Conservation (phyloP, 2,888 invertebrate genomes). For the Drosophila ezoana region DNA sequence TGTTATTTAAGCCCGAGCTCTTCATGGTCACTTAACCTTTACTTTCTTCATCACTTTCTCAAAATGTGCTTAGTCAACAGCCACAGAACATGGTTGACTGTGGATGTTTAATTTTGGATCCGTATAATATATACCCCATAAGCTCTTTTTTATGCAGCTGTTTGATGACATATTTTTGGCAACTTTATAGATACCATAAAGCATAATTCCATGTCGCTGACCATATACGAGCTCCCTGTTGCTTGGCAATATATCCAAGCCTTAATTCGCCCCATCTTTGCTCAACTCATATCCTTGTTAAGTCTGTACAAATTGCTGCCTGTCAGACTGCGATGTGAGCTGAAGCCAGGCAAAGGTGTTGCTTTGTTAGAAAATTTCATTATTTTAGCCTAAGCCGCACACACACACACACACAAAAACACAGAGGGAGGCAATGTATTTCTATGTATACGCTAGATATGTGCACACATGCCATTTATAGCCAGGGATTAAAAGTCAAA, state of each 20-base stretch:
- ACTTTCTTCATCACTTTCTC: no score
- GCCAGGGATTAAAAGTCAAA: constrained; percentile 80
- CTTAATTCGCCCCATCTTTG: constrained; percentile 18
- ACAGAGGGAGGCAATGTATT: constrained; percentile 32
- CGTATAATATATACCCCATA: neutral
- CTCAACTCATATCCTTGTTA: constrained; percentile 20
- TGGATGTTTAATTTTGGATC: neutral
- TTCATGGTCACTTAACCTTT: no score
- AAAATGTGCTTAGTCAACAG: no score
- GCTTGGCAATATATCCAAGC: constrained; percentile 17
- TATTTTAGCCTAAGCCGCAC: constrained; percentile 75
- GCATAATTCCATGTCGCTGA: constrained; percentile 15
- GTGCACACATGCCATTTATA: constrained; percentile 79
- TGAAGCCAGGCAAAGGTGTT: constrained; percentile 66
- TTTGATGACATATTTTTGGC: constrained; percentile 24
- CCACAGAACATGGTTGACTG: neutral
- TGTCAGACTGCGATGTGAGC: constrained; percentile 56
- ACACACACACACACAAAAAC: constrained; percentile 6
- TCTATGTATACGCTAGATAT: constrained; percentile 56
- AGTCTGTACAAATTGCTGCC: constrained; percentile 70
- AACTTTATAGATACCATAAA: constrained; percentile 15
- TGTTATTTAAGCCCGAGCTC: no score
- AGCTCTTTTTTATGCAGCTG: neutral
- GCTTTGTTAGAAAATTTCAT: constrained; percentile 79
- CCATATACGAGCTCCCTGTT: constrained; percentile 31